These are phyloP conservation scores for Antheraea mylitta DNA, from an alignment of 1,140 invertebrate species.

Conservation along the genomic window DNA sequence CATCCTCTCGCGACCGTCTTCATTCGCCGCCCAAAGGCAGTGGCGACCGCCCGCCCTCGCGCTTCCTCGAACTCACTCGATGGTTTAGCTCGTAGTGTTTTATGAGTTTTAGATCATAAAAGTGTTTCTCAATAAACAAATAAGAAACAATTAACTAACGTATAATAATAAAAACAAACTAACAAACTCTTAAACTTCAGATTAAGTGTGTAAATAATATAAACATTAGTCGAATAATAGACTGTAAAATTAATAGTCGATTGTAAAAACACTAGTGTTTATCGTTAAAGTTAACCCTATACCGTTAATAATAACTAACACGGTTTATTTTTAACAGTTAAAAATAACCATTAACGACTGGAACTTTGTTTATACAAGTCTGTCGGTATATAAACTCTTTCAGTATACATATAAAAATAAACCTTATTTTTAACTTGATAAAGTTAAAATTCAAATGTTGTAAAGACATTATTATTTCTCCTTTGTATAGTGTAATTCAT, in stretches of 20 bases:
- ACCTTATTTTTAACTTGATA: background rate
- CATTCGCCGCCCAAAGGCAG: slow-evolving; percentile 45
- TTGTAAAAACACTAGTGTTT: slow-evolving; percentile 3
- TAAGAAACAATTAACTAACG: background rate
- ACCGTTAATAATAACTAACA: slow-evolving; percentile 6
- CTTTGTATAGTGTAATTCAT: background rate
- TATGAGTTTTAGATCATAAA: slow-evolving; percentile 9
- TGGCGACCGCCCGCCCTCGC: slow-evolving; percentile 44
- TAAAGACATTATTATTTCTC: background rate
- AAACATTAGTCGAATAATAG: background rate
- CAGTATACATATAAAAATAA: background rate
- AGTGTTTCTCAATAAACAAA: slow-evolving; percentile 3
- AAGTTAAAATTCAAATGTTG: background rate
- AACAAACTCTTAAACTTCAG: background rate
- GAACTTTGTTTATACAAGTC: background rate
- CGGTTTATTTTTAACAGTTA: slow-evolving; percentile 5
- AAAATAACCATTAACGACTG: background rate
- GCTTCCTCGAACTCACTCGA: slow-evolving; percentile 13
- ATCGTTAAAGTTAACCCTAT: background rate
- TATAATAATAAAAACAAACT: background rate
- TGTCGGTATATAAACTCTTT: background rate
- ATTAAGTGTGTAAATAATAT: background rate
- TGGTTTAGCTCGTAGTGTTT: slow-evolving; percentile 4
- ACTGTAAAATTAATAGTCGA: slow-evolving; percentile 1
- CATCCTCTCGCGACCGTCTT: slow-evolving; percentile 13